Evolutionary conservation across 1,140 invertebrate genomes (phyloP).

Genomic region (Drosophila nikananu): DNA sequence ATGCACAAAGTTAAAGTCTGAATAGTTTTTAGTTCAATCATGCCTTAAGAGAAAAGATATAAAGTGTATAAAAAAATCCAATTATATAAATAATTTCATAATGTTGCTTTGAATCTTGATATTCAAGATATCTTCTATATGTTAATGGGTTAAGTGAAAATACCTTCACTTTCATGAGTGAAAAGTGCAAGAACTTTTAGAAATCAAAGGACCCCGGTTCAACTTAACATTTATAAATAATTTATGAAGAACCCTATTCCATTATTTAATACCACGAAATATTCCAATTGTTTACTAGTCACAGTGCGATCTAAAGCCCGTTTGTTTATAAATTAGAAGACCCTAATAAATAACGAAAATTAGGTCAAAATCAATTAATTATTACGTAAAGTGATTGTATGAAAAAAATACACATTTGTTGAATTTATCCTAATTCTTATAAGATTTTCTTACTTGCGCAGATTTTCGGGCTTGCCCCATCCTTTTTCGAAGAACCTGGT

Average conservation of each 20-base stretch:
- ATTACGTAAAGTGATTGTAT: constrained; percentile 33
- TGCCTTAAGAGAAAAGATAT: neutral
- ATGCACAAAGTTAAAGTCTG: neutral
- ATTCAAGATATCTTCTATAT: no score
- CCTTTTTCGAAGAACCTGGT: constrained; percentile 98
- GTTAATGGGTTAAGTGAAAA: neutral
- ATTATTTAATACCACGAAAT: neutral
- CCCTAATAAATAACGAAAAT: neutral
- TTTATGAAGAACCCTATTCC: neutral
- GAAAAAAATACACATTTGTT: neutral
- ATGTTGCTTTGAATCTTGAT: neutral
- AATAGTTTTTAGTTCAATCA: neutral
- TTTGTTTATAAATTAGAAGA: neutral
- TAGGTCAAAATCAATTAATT: constrained; percentile 3
- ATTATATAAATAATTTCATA: neutral
- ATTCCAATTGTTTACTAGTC: neutral
- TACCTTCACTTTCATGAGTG: neutral
- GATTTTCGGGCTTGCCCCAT: constrained; percentile 97
- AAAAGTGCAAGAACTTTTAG: neutral
- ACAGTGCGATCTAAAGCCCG: neutral
- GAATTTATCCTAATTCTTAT: neutral
- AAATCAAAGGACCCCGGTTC: neutral
- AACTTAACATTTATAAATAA: neutral
- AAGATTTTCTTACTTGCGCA: constrained; percentile 90
- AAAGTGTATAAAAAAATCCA: no score